These are phyloP conservation scores for Ptychodera flava DNA, from an alignment of 35 echinoderm and acorn worm genomes.

Conservation along the genomic window DNA sequence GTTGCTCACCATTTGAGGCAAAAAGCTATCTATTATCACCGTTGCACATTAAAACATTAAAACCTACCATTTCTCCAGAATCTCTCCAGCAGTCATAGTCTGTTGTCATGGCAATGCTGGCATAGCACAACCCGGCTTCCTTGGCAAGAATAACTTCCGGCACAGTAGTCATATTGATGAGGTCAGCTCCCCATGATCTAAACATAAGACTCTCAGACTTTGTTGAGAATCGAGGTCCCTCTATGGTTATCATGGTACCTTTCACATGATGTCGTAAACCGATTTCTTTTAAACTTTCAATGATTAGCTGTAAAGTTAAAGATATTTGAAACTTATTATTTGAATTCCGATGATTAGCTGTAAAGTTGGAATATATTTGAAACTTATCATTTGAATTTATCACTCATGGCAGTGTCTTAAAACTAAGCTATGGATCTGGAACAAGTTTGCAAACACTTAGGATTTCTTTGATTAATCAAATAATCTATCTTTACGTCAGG, in stretches of 20 bases:
- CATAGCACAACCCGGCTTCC: slow-evolving; percentile 70
- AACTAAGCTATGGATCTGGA: no score
- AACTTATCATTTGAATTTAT: no score
- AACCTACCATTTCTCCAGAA: slow-evolving; percentile 10
- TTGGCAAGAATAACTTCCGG: slow-evolving; percentile 89
- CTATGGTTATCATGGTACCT: slow-evolving; percentile 74
- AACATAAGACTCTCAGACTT: slow-evolving; percentile 84
- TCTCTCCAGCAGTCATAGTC: slow-evolving; percentile 95
- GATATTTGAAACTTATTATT: no score
- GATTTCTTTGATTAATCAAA: no score
- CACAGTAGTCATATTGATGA: slow-evolving; percentile 97
- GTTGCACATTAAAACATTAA: background rate
- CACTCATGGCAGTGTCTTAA: no score
- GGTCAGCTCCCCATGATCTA: slow-evolving; percentile 48
- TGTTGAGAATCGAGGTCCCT: slow-evolving; percentile 84
- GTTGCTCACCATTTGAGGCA: no score
- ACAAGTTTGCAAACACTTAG: no score
- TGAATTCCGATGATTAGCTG: no score
- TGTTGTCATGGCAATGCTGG: slow-evolving; percentile 78
- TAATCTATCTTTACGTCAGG: no score
- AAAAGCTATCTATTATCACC: no score
- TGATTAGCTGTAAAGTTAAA: slow-evolving; percentile 40
- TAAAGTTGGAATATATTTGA: no score
- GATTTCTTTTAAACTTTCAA: slow-evolving; percentile 35
- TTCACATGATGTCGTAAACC: slow-evolving; percentile 38